Base-by-base conservation (phyloP, 2,888 invertebrate species). In the Phorcus lineatus region DNA sequence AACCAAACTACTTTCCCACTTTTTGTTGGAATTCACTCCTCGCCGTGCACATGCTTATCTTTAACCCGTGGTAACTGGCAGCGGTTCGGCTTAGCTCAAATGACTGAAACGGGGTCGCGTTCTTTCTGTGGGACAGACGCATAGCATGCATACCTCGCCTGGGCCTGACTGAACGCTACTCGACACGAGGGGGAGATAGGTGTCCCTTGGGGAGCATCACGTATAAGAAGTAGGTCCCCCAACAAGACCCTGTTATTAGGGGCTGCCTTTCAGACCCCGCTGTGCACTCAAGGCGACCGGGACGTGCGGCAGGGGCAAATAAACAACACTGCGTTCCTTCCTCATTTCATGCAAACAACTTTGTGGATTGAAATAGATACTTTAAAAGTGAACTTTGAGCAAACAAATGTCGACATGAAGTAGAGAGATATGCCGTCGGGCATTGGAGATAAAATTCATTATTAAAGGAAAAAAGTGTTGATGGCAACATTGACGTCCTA, bases 121-220 rank as follows among this genome's bases (percentile, higher is more conserved):
- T 62, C 62, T 22, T 62, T 62, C 28, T 16, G 62, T 62, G 62
- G 62, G 62, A 62, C 62, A 62, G 62, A 24, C 62, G 62, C 62
- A 62, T 62, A 62, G 62, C 62, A 22, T 16, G n/a, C 13, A 62
- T 62, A 24, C 62, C 62, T 62, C 62, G 62, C 62, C 62, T 28
- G 62, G 16, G 62, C 13, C 28, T 24, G 28, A 62, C 28, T 62
- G 47, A 47, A 24, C 62, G 62, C 22, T 62, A 62, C 62, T 24
- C 62, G 17, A 62, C 62, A 62, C 62, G 62, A 24, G 16, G 28
- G 28, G 22, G 62, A 62, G 16, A 24, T 28, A 28, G 28, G 24
- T 28, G 17, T 28, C 62, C 62, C 22, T 62, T 3, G 57, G 28
- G 28, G 22, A 13, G 62, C 13, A 62, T 28, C 62, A 62, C 62